Base-by-base conservation (phyloP, 2,888 invertebrate genomes). In the Vannuccia rotundouncinata region DNA sequence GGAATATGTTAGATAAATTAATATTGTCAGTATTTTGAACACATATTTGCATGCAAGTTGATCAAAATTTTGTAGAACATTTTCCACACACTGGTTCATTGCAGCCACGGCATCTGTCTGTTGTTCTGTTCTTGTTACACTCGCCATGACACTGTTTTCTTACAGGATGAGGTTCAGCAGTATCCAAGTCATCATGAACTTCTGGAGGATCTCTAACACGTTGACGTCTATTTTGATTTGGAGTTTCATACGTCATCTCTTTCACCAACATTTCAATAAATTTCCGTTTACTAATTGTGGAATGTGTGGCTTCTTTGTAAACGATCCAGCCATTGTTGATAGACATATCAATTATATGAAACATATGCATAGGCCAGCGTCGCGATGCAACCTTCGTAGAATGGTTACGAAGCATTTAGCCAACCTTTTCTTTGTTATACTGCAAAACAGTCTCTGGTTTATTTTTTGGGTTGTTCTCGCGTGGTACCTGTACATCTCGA, bases 211-310 rank as follows among this genome's bases (percentile, higher is more conserved):
- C 27, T 28, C 73, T n/a, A 45, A 45, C 45, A 45, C 45, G 45
- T 45, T 45, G 45, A 45, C 45, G 45, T 45, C 45, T 45, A 45
- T 45, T 45, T n/a, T 28, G 73, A 27, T 31, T 75, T 31, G 75
- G 75, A 29, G 29, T 29, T 31, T 75, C 75, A 31, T 75, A n/a
- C 27, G 75, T 75, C 31, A 75, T 29, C 31, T 75, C 75, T 75
- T 75, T 29, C 75, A 75, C 75, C 75, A 75, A 75, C 75, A 31
- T 75, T 75, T 75, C 30, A 75, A 75, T 75, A 31, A 75, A 75
- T 31, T 10, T 29, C 30, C 30, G 75, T 75, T 29, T 29, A 31
- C 75, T 75, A 31, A 75, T 75, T 75, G 29, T 75, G 29, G 75
- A 75, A 31, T 31, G 30, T 31, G 75, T 75, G 5, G 75, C 31